Percentiles rank a stretch among this genome's conserved stretches.
Conservation (phyloP, 2,113 vertebrate genomes). For the Abramis brama region DNA sequence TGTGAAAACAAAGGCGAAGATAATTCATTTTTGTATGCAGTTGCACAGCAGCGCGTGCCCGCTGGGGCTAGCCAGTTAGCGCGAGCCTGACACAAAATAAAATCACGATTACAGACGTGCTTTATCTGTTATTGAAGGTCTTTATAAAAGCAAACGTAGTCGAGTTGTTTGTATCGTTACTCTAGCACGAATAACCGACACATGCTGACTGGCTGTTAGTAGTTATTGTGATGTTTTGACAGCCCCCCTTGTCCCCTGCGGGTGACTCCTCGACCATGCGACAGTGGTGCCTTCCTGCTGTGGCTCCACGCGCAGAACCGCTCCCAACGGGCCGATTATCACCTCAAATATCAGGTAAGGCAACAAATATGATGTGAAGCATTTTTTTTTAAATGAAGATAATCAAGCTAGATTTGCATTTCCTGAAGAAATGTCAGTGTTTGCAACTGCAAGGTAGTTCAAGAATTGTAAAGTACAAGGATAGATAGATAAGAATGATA, state of each 20-base stretch:
- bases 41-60: conserved; percentile 27
- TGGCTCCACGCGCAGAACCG: conserved; percentile 77
- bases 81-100: conserved; percentile 40
- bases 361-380: not conserved
- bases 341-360: conserved; percentile 75
- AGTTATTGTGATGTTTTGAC: conserved; percentile 41
- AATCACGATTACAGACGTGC: conserved; percentile 9
- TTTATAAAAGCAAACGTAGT: not conserved
- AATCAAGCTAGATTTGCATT: not conserved
- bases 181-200: not conserved
- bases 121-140: not conserved
- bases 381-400: not conserved
- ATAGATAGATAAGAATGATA: not conserved
- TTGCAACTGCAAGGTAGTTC: not conserved
- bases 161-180: not conserved
- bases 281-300: conserved; percentile 80
- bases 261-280: conserved; percentile 76
- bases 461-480: not conserved
- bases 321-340: conserved; percentile 75
- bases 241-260: conserved; percentile 61
- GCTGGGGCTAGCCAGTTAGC: conserved; percentile 53
- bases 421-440: not conserved
- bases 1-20: conserved; percentile 21
- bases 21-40: not conserved
- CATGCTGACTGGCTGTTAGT: conserved; percentile 1